These are phyloP conservation scores for Panurus biarmicus DNA, from an alignment of 2,113 vertebrate species.

Conservation along the genomic window DNA sequence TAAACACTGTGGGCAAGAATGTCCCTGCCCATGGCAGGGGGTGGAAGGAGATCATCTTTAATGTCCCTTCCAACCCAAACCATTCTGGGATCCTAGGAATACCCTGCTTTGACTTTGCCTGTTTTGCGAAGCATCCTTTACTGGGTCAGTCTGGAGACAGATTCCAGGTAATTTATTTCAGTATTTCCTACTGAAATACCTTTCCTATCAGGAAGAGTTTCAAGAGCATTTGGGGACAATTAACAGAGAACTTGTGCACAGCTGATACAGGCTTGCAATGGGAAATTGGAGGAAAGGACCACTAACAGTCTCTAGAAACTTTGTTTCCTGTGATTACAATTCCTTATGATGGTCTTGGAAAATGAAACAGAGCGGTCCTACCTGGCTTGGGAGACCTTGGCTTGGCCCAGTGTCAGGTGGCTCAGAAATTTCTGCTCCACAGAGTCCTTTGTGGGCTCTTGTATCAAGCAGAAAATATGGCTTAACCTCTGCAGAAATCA, in stretches of 20 bases:
- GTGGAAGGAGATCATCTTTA: rapidly evolving
- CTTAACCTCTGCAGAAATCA: background rate
- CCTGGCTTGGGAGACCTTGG: background rate
- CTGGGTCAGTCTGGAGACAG: background rate
- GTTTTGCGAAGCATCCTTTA: background rate
- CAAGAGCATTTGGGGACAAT: background rate
- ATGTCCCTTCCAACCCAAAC: background rate
- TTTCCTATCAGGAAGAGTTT: background rate
- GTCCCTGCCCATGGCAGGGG: background rate
- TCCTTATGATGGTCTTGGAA: background rate
- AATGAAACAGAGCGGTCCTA: background rate
- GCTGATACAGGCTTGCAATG: background rate
- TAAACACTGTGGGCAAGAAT: background rate
- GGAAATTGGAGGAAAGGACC: background rate
- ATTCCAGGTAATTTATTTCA: background rate
- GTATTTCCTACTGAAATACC: background rate
- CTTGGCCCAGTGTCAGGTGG: background rate
- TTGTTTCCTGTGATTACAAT: background rate
- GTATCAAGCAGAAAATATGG: background rate
- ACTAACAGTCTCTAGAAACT: background rate
- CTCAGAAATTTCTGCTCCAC: background rate
- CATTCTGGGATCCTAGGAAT: background rate
- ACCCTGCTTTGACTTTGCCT: background rate
- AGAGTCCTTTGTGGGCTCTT: background rate
- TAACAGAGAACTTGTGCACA: background rate